These are phyloP conservation scores for Melipona quadrifasciata DNA, from an alignment of 1,140 invertebrate species.

Conservation along the genomic window DNA sequence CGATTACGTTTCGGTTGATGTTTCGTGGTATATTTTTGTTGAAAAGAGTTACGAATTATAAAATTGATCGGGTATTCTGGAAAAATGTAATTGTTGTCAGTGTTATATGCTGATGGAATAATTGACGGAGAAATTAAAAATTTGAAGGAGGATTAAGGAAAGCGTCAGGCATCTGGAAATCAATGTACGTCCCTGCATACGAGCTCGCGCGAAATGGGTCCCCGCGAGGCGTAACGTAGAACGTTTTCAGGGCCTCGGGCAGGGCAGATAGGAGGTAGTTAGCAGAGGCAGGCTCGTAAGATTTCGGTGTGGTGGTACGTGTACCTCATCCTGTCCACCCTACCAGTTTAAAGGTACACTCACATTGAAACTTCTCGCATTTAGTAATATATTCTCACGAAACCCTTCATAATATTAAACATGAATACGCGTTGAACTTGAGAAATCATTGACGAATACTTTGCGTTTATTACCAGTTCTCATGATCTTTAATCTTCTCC, in stretches of 20 bases:
- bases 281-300: constrained; percentile 77
- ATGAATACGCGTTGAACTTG: neutral
- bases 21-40: neutral
- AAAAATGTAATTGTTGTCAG: neutral
- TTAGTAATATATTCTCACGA: neutral
- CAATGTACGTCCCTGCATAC: constrained; percentile 67
- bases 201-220: constrained; percentile 77
- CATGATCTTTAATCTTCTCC: accelerated
- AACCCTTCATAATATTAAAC: neutral
- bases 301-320: constrained; percentile 75
- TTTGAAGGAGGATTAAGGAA: neutral
- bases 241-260: constrained; percentile 79
- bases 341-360: constrained; percentile 67
- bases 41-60: too few species aligned
- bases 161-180: constrained; percentile 50
- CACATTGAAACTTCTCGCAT: constrained; percentile 57
- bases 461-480: neutral
- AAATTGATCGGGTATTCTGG: neutral
- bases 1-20: too few species aligned
- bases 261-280: constrained; percentile 77
- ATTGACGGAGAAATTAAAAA: neutral
- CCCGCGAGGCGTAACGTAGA: constrained; percentile 78
- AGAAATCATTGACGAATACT: neutral
- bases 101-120: too few species aligned
- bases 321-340: constrained; percentile 77